Conservation (phyloP, 2,797 vertebrate genomes). For the Ctenopoma kingsleyae region DNA sequence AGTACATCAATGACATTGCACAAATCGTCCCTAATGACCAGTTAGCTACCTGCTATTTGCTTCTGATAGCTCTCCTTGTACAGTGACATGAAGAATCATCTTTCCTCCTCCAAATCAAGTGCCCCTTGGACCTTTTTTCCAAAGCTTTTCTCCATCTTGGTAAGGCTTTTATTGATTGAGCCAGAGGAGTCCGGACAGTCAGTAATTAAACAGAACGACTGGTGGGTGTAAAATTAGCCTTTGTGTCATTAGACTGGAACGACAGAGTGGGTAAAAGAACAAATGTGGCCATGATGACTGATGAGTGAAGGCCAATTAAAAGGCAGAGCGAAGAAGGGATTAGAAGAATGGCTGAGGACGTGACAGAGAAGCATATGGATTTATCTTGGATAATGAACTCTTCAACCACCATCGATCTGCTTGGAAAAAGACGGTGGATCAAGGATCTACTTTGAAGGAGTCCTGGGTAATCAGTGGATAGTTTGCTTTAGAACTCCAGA, state of each 20-base stretch:
- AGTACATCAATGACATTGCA: conserved; percentile 34
- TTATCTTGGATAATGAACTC: conserved; percentile 86
- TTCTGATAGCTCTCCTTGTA: conserved; percentile 41
- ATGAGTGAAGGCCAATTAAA: conserved; percentile 85
- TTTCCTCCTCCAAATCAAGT: conserved; percentile 60
- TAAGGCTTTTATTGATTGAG: conserved; percentile 83
- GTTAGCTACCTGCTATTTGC: conserved; percentile 59
- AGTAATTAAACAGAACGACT: conserved; percentile 87
- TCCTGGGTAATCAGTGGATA: conserved; percentile 50
- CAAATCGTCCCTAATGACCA: conserved; percentile 52
- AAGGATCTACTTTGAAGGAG: conserved; percentile 61
- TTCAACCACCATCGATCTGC: conserved; percentile 82
- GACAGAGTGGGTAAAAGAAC: conserved; percentile 68
- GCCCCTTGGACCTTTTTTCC: conserved; percentile 43
- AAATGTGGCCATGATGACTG: conserved; percentile 74
- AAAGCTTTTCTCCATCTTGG: conserved; percentile 59
- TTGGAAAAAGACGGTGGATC: conserved; percentile 61
- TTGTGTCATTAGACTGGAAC: conserved; percentile 82
- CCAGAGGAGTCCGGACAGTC: conserved; percentile 81
- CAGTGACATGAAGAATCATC: conserved; percentile 53
- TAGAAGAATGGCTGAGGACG: conserved; percentile 67
- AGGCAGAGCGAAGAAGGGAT: conserved; percentile 65
- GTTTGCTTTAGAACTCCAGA: conserved; percentile 55
- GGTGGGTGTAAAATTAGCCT: conserved; percentile 88
- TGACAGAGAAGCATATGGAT: conserved; percentile 77